Base-by-base conservation (phyloP, 2,113 vertebrate species). In the Marmota monax region DNA sequence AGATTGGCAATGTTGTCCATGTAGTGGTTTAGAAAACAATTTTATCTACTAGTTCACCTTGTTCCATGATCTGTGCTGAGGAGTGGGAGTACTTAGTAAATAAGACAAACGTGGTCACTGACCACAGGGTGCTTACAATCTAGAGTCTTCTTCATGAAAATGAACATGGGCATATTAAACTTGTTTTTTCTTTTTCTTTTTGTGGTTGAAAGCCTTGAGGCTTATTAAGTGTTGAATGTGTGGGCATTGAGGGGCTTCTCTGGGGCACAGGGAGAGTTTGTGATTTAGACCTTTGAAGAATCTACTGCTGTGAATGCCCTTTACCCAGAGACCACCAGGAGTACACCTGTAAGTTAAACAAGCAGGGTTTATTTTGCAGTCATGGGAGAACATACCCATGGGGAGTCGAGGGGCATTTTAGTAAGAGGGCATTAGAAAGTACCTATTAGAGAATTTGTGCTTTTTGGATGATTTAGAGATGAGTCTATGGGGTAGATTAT, bases 51-150 rank as follows among this genome's bases (percentile, higher is more conserved):
- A n/a, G 65, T 67, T 34, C 23, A 34, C 22, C 18, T 65, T 67
- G 2, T 58, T 88, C 32, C 45, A 88, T 48, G 25, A 93, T 88
- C 91, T 91, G 61, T 72, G 42, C 51, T 89, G 37, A 93, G 67
- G 25, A 88, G 84, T 53, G 48, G 45, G 63, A 87, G n/a, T n/a
- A 23, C 1, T 18, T 87, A 34, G 4, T 53, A 45, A 45, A 45
- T 45, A 45, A 45, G 45, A 45, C 45, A 45, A 45, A 45, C 45
- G 7, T 45, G 45, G 23, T 87, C 39, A 45, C 63, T 69, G 63
- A 61, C 51, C 39, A 16, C 56, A 86, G 32, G 7, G 23, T 82
- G 20, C 37, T 70, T 88, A 22, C 2, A 39, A 7, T 37, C 39
- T 84, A 39, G 12, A 63, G 25, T 32, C 37, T 84, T 90, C 29